These are phyloP conservation scores for Thamnophis sirtalis DNA, from an alignment of 2,113 vertebrate genomes.

Conservation along the genomic window DNA sequence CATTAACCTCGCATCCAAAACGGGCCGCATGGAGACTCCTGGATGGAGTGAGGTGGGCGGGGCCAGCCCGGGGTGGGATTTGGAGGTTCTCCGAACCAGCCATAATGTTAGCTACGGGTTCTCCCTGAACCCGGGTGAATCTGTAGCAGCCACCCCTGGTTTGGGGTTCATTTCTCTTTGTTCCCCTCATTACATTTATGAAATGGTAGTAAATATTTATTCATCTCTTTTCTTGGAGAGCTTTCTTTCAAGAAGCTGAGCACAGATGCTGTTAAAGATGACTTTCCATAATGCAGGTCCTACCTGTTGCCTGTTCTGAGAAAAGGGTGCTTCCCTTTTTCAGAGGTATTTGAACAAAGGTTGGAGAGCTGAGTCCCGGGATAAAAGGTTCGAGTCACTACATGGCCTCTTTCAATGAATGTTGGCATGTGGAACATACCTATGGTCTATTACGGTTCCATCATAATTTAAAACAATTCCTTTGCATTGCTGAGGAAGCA, in stretches of 20 bases:
- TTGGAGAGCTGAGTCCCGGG: background rate
- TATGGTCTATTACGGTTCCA: slow-evolving; percentile 27
- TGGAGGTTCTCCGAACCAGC: no score
- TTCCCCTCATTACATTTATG: no score
- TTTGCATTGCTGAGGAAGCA: slow-evolving; percentile 40
- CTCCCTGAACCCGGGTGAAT: no score
- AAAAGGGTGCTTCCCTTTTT: background rate
- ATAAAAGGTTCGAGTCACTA: background rate
- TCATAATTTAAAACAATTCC: slow-evolving; percentile 22
- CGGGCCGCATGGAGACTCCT: no score
- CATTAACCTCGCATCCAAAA: no score
- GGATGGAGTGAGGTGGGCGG: no score
- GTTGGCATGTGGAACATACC: background rate
- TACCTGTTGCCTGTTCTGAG: background rate
- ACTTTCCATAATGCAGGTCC: background rate
- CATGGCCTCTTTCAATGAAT: slow-evolving; percentile 13
- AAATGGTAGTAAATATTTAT: background rate
- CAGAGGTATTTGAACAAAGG: background rate
- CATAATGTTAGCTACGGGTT: no score
- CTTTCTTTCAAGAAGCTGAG: background rate
- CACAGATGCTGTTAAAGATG: background rate
- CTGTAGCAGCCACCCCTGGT: no score
- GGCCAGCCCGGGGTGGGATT: no score
- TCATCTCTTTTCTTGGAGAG: background rate
- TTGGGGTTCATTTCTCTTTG: no score